Conservation (phyloP, 2,113 vertebrate genomes). For the Dicentrarchus labrax region DNA sequence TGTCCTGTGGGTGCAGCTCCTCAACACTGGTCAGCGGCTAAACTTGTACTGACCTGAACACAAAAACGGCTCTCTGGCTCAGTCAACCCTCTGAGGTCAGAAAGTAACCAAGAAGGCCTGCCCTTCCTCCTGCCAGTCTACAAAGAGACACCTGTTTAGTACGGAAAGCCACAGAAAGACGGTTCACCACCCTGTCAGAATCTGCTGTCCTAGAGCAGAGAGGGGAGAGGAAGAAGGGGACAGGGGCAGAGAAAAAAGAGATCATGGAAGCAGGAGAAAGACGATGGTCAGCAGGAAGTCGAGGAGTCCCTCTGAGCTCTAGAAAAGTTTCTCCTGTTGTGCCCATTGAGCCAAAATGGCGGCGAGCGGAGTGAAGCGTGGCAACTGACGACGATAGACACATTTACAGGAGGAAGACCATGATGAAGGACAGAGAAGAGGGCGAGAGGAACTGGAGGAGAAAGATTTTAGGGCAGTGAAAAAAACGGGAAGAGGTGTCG, state of each 20-base stretch:
- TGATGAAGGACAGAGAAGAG: slow-evolving; percentile 57
- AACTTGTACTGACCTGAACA: slow-evolving; percentile 41
- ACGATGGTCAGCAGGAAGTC: slow-evolving; percentile 53
- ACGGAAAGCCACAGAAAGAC: slow-evolving; percentile 53
- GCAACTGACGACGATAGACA: slow-evolving; percentile 64
- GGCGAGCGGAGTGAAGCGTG: slow-evolving; percentile 74
- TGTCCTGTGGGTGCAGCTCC: slow-evolving; percentile 23
- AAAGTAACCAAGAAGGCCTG: slow-evolving; percentile 41
- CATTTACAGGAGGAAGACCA: slow-evolving; percentile 62
- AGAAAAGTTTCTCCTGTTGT: slow-evolving; percentile 74
- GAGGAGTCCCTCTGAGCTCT: slow-evolving; percentile 49
- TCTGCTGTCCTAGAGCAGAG: slow-evolving; percentile 45
- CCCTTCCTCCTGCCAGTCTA: slow-evolving; percentile 47
- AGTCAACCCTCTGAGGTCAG: slow-evolving; percentile 50
- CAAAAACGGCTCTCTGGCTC: slow-evolving; percentile 36
- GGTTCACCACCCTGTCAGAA: slow-evolving; percentile 44
- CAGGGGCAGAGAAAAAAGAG: slow-evolving; percentile 34
- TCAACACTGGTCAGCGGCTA: slow-evolving; percentile 24
- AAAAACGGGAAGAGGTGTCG: slow-evolving; percentile 65
- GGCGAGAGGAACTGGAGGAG: slow-evolving; percentile 49
- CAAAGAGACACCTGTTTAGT: slow-evolving; percentile 75
- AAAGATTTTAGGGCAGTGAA: slow-evolving; percentile 51
- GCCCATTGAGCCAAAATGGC: slow-evolving; percentile 79
- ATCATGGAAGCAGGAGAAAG: slow-evolving; percentile 41
- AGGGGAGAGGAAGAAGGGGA: slow-evolving; percentile 34